A percentile compares a stretch with the other conserved stretches of the same genome.
Evolutionary conservation across 1,140 invertebrate species (phyloP).

Genomic region (Bombus soroeensis): DNA sequence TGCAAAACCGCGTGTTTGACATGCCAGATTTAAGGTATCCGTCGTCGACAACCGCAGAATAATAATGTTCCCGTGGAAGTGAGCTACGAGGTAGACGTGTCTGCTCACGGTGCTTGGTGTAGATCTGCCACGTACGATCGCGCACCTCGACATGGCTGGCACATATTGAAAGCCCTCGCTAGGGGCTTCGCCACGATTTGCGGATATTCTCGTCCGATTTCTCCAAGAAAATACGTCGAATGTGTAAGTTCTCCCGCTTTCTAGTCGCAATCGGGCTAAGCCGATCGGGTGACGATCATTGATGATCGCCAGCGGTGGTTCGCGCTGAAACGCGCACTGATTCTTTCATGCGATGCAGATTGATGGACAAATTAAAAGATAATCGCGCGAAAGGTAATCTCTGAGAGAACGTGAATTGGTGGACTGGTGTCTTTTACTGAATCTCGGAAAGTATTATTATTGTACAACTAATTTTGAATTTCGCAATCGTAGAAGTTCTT

Average conservation of each 20-base stretch:
- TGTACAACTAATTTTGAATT: not conserved
- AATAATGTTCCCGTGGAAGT: slow-evolving; percentile 51
- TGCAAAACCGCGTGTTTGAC: slow-evolving; percentile 58
- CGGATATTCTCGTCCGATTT: slow-evolving; percentile 26
- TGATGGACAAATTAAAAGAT: not conserved
- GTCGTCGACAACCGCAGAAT: slow-evolving; percentile 59
- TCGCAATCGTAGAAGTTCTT: no score
- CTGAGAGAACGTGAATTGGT: no score
- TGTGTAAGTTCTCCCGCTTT: not conserved
- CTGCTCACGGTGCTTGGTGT: slow-evolving; percentile 41
- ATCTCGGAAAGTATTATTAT: no score
- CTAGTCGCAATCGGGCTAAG: not conserved
- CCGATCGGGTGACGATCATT: not conserved
- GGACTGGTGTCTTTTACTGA: no score
- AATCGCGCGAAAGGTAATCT: not conserved
- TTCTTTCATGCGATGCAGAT: no score
- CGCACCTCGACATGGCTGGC: slow-evolving; percentile 23
- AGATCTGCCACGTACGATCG: slow-evolving; percentile 38
- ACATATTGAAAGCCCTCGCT: slow-evolving; percentile 51
- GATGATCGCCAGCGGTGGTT: no score
- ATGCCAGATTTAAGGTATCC: slow-evolving; percentile 68
- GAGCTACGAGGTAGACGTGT: slow-evolving; percentile 43
- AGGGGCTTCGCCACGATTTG: slow-evolving; percentile 13
- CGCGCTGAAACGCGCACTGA: not conserved
- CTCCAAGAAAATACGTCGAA: not conserved